Evolutionary conservation across 2,797 vertebrate species (phyloP).

Genomic region (Cirrhinus molitorella): DNA sequence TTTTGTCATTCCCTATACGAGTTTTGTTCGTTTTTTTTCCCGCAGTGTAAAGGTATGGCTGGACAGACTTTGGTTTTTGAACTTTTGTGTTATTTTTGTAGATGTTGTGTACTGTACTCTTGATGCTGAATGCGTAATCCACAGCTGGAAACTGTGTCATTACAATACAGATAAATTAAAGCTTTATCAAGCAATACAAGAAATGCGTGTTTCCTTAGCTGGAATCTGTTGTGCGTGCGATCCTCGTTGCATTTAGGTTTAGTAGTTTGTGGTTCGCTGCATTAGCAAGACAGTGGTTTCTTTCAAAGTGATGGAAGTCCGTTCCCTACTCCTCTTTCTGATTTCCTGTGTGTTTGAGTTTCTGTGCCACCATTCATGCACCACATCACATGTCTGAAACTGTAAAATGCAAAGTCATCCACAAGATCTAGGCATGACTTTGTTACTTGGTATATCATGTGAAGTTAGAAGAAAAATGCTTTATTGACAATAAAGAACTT

Average conservation of each 20-base stretch:
- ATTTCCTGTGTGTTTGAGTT: conserved; percentile 1
- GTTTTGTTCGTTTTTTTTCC: conserved; percentile 39
- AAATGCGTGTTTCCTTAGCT: conserved; percentile 46
- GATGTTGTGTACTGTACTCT: conserved; percentile 69
- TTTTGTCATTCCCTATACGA: conserved; percentile 55
- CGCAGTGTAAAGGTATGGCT: conserved; percentile 78
- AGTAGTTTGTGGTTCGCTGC: background rate
- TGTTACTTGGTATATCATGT: background rate
- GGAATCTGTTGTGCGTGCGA: background rate
- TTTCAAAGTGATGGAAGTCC: background rate
- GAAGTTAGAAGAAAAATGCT: background rate
- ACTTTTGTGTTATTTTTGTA: conserved; percentile 68
- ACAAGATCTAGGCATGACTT: background rate
- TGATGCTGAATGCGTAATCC: conserved; percentile 65
- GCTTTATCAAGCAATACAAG: conserved; percentile 76
- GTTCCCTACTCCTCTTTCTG: background rate
- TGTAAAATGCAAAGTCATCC: background rate
- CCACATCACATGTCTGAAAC: conserved; percentile 3
- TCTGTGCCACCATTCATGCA: conserved; percentile 1
- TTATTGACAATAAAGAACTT: background rate
- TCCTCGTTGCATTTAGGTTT: background rate
- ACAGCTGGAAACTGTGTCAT: conserved; percentile 76
- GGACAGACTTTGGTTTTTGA: conserved; percentile 75
- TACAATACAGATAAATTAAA: conserved; percentile 73
- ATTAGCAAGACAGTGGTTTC: background rate